phyloP scores from a whole-genome alignment of 2,113 vertebrate species.

The Pitta sordida region DNA sequence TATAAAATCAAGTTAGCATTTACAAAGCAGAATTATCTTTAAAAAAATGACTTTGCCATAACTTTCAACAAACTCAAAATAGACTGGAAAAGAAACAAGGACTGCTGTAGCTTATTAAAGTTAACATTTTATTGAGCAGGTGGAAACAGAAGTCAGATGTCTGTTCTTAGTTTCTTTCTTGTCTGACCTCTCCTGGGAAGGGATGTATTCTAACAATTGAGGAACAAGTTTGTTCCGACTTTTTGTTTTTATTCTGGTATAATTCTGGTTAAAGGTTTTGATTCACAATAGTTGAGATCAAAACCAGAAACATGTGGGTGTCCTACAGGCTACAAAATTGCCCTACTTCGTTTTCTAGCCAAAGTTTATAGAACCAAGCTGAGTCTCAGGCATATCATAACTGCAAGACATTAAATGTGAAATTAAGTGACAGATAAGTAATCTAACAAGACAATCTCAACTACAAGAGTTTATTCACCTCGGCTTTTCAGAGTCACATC shows the following conservation, averaged over 20 bases:
- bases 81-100: conserved; percentile 44
- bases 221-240: conserved; percentile 9
- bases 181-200: conserved; percentile 63
- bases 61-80: conserved; percentile 53
- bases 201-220: conserved; percentile 56
- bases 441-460: conserved; percentile 66
- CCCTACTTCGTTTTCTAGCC: conserved; percentile 30
- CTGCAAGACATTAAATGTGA: conserved; percentile 15
- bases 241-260: neutral
- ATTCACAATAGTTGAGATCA: neutral
- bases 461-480: conserved; percentile 57
- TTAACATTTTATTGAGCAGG: conserved; percentile 32
- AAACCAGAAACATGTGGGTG: neutral
- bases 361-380: conserved; percentile 66
- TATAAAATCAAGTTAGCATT: conserved; percentile 6
- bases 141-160: conserved; percentile 49
- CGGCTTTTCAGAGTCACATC: conserved; percentile 41
- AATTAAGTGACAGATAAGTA: conserved; percentile 65
- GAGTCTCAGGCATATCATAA: conserved; percentile 49
- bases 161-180: conserved; percentile 35
- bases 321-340: conserved; percentile 21
- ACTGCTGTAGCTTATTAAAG: conserved; percentile 11
- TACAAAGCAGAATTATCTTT: conserved; percentile 50
- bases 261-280: neutral
- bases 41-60: conserved; percentile 48